A percentile compares a stretch with the other conserved stretches of the same genome.
Evolutionary conservation across 2,113 vertebrate species (phyloP).

Genomic region (Malurus elegans): DNA sequence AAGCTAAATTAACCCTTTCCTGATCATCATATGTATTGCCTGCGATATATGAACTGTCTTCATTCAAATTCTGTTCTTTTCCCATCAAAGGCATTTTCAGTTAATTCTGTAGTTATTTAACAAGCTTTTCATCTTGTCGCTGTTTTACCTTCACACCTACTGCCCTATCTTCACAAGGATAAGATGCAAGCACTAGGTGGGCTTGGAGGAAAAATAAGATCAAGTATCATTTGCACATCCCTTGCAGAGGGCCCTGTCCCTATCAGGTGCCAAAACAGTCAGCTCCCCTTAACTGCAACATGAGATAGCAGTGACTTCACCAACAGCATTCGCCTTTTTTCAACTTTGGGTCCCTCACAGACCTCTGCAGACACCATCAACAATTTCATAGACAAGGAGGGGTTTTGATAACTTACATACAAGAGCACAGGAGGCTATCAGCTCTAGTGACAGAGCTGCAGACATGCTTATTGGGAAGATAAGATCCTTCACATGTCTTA

Average conservation of each 20-base stretch:
- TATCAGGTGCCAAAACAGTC: background rate
- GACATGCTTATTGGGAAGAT: background rate
- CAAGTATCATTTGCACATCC: background rate
- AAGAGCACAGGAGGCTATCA: background rate
- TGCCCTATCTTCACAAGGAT: background rate
- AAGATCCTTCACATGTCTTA: background rate
- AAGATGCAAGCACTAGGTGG: background rate
- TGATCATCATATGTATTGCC: background rate
- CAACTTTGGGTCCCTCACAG: background rate
- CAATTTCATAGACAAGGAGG: background rate
- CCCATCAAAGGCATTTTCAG: background rate
- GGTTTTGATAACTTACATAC: background rate
- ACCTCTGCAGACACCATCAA: background rate
- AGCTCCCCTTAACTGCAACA: background rate
- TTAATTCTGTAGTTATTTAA: background rate
- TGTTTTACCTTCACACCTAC: background rate
- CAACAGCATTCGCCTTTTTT: background rate
- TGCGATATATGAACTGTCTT: background rate
- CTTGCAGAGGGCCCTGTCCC: background rate
- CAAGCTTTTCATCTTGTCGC: background rate
- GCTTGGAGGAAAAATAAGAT: background rate
- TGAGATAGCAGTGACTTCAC: rapidly evolving
- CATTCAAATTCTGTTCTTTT: background rate
- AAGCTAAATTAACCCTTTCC: constrained; percentile 27
- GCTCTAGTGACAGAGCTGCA: background rate